These are phyloP conservation scores for Cyphomyrus plagiostoma DNA, from an alignment of 2,113 vertebrate species.

Conservation along the genomic window DNA sequence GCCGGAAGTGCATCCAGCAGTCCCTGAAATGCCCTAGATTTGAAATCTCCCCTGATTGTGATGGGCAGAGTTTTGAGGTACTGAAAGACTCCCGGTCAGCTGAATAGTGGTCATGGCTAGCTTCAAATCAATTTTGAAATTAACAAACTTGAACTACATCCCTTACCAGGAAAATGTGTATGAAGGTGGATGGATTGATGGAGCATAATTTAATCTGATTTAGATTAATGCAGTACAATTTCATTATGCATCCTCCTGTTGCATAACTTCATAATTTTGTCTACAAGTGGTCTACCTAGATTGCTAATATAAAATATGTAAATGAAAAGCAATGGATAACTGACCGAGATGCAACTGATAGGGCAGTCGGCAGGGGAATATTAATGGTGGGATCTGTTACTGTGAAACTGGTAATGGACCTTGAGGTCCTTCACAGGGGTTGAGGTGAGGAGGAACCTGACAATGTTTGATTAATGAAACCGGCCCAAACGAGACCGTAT, in stretches of 20 bases:
- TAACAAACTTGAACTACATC: background rate
- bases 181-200: background rate
- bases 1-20: background rate
- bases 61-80: background rate
- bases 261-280: slow-evolving; percentile 52
- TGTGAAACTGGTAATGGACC: slow-evolving; percentile 25
- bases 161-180: background rate
- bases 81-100: background rate
- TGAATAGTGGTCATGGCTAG: background rate
- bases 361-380: slow-evolving; percentile 21
- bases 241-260: slow-evolving; percentile 45
- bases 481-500: background rate
- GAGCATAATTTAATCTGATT: slow-evolving; percentile 39
- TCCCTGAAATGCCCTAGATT: background rate
- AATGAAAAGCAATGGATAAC: slow-evolving; percentile 32
- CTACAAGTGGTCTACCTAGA: slow-evolving; percentile 45
- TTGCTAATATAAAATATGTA: slow-evolving; percentile 40
- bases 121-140: slow-evolving; percentile 20
- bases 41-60: background rate
- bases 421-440: slow-evolving; percentile 17
- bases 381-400: slow-evolving; percentile 24
- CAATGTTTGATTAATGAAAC: slow-evolving; percentile 14
- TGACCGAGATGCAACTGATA: slow-evolving; percentile 21
- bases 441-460: background rate
- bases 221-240: slow-evolving; percentile 60